Conservation (phyloP, 2,888 invertebrate species). For the Drosophila anceps region DNA sequence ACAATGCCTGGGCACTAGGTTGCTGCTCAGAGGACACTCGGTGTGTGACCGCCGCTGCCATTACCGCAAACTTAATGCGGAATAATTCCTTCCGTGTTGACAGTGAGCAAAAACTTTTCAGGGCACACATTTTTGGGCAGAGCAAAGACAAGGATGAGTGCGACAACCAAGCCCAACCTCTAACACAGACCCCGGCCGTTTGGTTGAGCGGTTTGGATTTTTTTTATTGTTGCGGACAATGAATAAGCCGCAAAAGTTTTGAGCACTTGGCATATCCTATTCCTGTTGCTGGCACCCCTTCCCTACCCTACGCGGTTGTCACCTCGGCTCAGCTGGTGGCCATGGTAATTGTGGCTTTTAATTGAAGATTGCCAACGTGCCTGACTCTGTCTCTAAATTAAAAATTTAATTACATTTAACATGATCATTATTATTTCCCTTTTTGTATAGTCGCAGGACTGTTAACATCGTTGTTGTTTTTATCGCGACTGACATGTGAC, state of each 20-base stretch:
- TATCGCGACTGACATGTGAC: slow-evolving; percentile 35
- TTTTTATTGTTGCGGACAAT: slow-evolving; percentile 74
- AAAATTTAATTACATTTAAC: slow-evolving; percentile 81
- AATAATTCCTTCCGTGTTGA: slow-evolving; percentile 83
- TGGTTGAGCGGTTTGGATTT: slow-evolving; percentile 29
- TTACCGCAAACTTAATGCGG: slow-evolving; percentile 82
- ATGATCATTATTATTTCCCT: slow-evolving; percentile 61
- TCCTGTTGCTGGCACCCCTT: slow-evolving; percentile 49
- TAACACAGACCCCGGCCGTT: slow-evolving; percentile 23
- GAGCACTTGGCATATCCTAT: slow-evolving; percentile 79
- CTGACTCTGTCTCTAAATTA: slow-evolving; percentile 66
- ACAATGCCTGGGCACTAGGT: slow-evolving; percentile 19
- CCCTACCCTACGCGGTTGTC: background rate
- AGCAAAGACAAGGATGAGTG: slow-evolving; percentile 23
- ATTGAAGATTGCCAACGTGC: slow-evolving; percentile 76
- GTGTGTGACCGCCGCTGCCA: slow-evolving; percentile 71
- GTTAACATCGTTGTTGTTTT: slow-evolving; percentile 24
- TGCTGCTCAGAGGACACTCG: slow-evolving; percentile 41
- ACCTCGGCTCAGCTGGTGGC: slow-evolving; percentile 56
- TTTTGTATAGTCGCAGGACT: slow-evolving; percentile 26
- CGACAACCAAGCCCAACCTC: background rate
- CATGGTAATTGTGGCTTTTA: slow-evolving; percentile 74
- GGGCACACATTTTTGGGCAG: slow-evolving; percentile 66
- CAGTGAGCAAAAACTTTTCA: slow-evolving; percentile 78
- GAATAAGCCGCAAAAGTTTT: slow-evolving; percentile 78